phyloP scores from a whole-genome alignment of 2,888 invertebrate species.

The Isoperla grammatica region DNA sequence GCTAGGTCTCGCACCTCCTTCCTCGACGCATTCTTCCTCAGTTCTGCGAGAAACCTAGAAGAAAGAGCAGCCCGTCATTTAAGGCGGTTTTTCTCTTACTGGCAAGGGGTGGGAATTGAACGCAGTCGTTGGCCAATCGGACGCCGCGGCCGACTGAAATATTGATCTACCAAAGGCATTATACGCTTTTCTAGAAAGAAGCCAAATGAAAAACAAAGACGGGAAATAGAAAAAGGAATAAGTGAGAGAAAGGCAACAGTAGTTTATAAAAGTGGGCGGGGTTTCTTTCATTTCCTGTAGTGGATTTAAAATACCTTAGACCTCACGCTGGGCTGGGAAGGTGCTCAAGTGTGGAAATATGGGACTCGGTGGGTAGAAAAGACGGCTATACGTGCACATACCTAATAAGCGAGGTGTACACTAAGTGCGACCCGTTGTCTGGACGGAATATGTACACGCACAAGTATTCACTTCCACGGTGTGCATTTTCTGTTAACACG shows the following conservation, averaged over 20 bases:
- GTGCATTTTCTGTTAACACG: too few relatives aligned
- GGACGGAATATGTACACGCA: too few relatives aligned
- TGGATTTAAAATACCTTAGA: too few relatives aligned
- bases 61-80: slow-evolving; percentile 6
- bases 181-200: slow-evolving; percentile 15
- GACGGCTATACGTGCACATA: too few relatives aligned
- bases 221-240: background rate
- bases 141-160: slow-evolving; percentile 8
- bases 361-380: too few relatives aligned
- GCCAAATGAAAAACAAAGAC: slow-evolving; percentile 13
- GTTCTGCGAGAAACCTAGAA: background rate
- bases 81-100: slow-evolving; percentile 9
- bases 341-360: too few relatives aligned
- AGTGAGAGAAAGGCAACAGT: background rate
- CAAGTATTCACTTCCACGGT: too few relatives aligned
- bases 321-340: too few relatives aligned
- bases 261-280: slow-evolving; percentile 19
- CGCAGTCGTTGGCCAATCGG: background rate
- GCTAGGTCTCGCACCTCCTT: too few relatives aligned
- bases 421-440: too few relatives aligned
- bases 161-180: slow-evolving; percentile 15
- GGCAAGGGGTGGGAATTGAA: background rate
- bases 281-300: slow-evolving; percentile 19
- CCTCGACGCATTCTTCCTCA: too few relatives aligned
- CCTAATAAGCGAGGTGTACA: too few relatives aligned